A percentile compares a stretch with the other conserved stretches of the same genome.
Conservation (phyloP, 2,888 invertebrate genomes). For the Hetaerina titia region DNA sequence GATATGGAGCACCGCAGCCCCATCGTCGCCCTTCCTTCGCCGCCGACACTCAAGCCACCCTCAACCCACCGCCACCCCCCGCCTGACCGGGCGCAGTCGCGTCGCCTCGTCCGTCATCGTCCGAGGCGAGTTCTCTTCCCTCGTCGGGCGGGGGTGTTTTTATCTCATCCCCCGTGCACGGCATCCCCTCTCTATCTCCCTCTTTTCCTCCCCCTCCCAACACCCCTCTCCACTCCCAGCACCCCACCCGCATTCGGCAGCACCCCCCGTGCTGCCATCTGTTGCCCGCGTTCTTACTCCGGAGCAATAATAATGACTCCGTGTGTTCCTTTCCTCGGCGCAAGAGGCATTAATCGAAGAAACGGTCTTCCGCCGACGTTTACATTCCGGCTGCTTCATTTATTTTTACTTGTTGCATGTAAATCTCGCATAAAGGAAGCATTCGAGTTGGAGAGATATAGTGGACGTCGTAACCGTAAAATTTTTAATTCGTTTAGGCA, state of each 20-base stretch:
- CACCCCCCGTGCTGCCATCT: background rate
- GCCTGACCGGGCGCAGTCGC: too few species aligned
- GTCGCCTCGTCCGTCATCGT: too few species aligned
- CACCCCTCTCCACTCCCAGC: background rate
- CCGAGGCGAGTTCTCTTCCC: too few species aligned
- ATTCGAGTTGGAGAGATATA: background rate
- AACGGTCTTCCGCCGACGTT: background rate
- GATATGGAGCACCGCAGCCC: too few species aligned
- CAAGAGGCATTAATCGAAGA: background rate
- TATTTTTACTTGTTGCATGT: background rate
- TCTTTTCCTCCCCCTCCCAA: too few species aligned
- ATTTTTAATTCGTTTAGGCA: background rate
- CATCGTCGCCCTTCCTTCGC: too few species aligned
- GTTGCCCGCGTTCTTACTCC: background rate
- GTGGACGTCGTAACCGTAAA: background rate
- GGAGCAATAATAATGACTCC: constrained; percentile 2
- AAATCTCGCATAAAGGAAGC: background rate
- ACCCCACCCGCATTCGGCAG: background rate
- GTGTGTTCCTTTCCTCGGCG: background rate
- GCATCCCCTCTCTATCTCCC: too few species aligned
- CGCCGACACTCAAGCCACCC: too few species aligned
- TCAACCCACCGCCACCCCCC: too few species aligned
- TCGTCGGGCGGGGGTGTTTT: too few species aligned
- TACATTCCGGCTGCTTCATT: background rate
- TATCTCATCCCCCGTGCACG: too few species aligned